phyloP scores from a whole-genome alignment of 2,888 invertebrate genomes.

The Seira ritae region DNA sequence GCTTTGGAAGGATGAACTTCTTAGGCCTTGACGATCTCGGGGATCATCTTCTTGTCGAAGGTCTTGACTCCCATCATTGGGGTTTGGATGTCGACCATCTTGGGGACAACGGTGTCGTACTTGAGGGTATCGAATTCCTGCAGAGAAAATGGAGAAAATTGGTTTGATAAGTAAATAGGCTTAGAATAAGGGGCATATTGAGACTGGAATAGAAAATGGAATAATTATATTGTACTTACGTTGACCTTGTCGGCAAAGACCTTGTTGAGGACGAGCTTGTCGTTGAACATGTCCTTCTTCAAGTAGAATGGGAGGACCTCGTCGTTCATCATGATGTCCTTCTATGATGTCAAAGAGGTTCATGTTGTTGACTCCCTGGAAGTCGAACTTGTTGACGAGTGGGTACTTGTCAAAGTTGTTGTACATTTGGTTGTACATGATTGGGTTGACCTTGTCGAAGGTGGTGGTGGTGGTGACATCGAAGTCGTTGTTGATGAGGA shows the following conservation, averaged over 20 bases:
- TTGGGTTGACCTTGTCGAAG: constrained; percentile 1
- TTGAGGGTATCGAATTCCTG: constrained; percentile 24
- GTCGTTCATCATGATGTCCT: not conserved
- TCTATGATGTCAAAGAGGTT: not conserved
- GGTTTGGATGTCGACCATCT: constrained; percentile 26
- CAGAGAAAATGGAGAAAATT: not conserved
- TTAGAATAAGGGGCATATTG: not conserved
- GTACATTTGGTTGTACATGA: constrained; percentile 27
- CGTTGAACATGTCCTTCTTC: constrained; percentile 1
- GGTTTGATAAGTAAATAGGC: not conserved
- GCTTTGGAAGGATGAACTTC: constrained; percentile 2
- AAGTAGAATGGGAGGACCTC: constrained; percentile 11
- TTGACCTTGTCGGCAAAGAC: not conserved
- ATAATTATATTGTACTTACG: constrained; percentile 13
- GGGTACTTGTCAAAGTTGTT: constrained; percentile 20
- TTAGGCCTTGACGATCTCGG: constrained; percentile 30
- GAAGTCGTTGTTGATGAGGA: not conserved
- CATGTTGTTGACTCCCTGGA: constrained; percentile 23
- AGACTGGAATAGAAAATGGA: not conserved
- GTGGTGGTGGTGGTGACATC: not conserved
- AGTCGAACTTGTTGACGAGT: constrained; percentile 22
- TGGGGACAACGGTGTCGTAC: not conserved
- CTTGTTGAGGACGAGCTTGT: constrained; percentile 30
- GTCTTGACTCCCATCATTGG: constrained; percentile 23
- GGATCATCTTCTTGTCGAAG: constrained; percentile 34